Evolutionary conservation across 1,140 invertebrate species (phyloP).

Genomic region (honey bee (Apis mellifera)): Amel_HAv3.1 CM009935.2:12016501-12017000

Average conservation of each 20-base stretch:
- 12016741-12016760: too few species aligned
- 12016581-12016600: conserved; percentile 88
- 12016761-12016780: neutral
- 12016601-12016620: conserved; percentile 89
- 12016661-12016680: conserved; percentile 91
- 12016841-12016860: conserved; percentile 90
- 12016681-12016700: conserved; percentile 89
- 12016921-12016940: conserved; percentile 88
- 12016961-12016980: conserved; percentile 72
- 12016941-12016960: conserved; percentile 84
- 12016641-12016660: conserved; percentile 92
- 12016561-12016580: conserved; percentile 87
- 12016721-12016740: neutral
- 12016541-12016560: conserved; percentile 95
- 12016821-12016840: conserved; percentile 89
- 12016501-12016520: conserved; percentile 90
- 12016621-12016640: conserved; percentile 86
- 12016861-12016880: conserved; percentile 96
- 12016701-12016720: conserved; percentile 74
- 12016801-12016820: conserved; percentile 84
- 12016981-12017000: neutral
- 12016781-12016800: neutral
- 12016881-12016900: conserved; percentile 96
- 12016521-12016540: conserved; percentile 93
- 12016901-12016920: conserved; percentile 88